Evolutionary conservation across 2,888 invertebrate species (phyloP), one percentile per base, ranked within the genome.

Genomic region (Lottia gigantea): DNA sequence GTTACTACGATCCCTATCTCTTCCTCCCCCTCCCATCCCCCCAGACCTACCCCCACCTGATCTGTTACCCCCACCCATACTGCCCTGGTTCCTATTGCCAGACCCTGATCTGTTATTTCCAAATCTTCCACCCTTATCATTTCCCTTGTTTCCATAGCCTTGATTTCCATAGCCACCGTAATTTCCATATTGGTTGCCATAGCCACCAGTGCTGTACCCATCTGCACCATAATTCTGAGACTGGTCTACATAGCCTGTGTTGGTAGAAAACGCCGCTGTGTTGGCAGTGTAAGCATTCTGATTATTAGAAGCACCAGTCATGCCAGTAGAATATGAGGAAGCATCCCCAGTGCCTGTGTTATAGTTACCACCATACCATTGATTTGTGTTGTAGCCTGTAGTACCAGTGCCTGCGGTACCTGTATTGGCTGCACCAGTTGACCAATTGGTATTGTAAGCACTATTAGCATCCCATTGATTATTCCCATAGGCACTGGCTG

Each of bases 101-200:
- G 11, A 12, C 19, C 55, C 55, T 2, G 19, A 23, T 55, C 55
- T 19, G 14, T 19, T 55, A 55, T 55, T 55, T 11, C 55, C 55
- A 23, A 55, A 55, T 55, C 55, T 12, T 3, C 23, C 12, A 19
- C 55, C 55, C 55, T 55, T 19, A 3, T 55, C 55, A 23, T 55
- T 55, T 55, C 55, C 55, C 55, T 55, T 55, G 23, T 55, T 55
- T 6, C 55, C 55, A 55, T 55, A 55, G 23, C 55, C 19, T 55
- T 55, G 55, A 55, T 55, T 55, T 23, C 55, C 55, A 23, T 55
- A 55, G 11, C 40, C 40, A 55, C 55, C 55, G 12, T 55, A 23
- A 23, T 19, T 55, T 55, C 55, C 55, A 55, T 55, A 55, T 55
- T 55, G 55, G 23, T 55, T 55, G 11, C 55, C 55, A 23, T 23